phyloP scores from a whole-genome alignment of 2,888 invertebrate genomes.

The Dryomyza anilis region DNA sequence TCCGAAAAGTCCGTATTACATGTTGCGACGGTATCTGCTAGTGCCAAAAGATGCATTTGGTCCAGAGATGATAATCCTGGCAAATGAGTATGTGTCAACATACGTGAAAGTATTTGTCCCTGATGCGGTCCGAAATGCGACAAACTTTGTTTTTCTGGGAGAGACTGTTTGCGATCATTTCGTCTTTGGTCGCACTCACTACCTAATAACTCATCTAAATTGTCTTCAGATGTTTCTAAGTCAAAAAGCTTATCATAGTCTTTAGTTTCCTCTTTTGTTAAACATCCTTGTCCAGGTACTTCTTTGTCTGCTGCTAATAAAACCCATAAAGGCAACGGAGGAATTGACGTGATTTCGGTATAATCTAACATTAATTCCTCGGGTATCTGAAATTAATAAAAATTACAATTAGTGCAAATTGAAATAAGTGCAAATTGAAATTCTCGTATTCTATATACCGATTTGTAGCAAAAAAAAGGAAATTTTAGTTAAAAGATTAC shows the following conservation, averaged over 20 bases:
- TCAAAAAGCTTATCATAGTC: constrained; percentile 94
- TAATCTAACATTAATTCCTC: constrained; percentile 91
- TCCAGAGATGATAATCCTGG: constrained; percentile 95
- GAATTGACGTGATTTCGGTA: constrained; percentile 96
- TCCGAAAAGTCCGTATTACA: constrained; percentile 89
- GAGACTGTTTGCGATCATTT: constrained; percentile 69
- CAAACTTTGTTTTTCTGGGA: constrained; percentile 75
- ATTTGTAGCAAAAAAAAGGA: too few species aligned
- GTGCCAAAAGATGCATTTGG: constrained; percentile 98
- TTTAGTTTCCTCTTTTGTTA: constrained; percentile 51
- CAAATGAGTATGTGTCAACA: constrained; percentile 92
- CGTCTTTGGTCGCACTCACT: constrained; percentile 73
- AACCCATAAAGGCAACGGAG: constrained; percentile 96
- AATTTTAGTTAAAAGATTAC: too few species aligned
- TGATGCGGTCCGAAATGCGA: constrained; percentile 89
- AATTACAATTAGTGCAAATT: neutral
- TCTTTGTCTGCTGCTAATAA: constrained; percentile 93
- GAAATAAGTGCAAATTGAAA: neutral
- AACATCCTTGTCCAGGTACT: constrained; percentile 61
- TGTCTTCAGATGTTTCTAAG: constrained; percentile 79
- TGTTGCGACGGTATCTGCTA: constrained; percentile 97
- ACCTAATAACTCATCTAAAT: constrained; percentile 77
- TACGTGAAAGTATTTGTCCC: constrained; percentile 81
- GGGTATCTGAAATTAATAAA: constrained; percentile 65
- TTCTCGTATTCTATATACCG: too few species aligned